These are phyloP conservation scores for Ranitomeya imitator DNA, from an alignment of 2,113 vertebrate species.

Conservation along the genomic window DNA sequence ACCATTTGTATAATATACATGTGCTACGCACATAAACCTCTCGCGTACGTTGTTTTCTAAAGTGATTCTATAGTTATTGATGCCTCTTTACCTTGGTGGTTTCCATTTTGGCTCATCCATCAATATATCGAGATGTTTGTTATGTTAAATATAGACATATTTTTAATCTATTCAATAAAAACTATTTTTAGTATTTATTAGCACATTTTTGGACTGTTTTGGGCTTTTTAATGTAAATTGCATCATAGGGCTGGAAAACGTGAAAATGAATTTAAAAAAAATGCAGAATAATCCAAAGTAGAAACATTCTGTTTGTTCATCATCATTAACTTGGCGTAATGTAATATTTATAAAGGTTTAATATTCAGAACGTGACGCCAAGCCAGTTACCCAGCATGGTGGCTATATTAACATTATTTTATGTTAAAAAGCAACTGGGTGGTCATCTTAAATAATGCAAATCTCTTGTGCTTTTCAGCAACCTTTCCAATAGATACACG, in stretches of 20 bases:
- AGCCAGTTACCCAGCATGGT: not conserved
- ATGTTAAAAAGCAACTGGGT: conserved; percentile 15
- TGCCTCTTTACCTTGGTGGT: too few relatives aligned
- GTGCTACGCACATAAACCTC: too few relatives aligned
- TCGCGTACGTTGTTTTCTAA: too few relatives aligned
- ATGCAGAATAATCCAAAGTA: not conserved
- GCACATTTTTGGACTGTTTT: not conserved
- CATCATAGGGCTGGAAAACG: not conserved
- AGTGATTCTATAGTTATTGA: too few relatives aligned
- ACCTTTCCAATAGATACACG: not conserved
- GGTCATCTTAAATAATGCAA: conserved; percentile 19
- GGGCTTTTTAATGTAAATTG: not conserved
- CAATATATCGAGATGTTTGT: too few relatives aligned
- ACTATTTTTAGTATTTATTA: too few relatives aligned
- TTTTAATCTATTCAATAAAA: too few relatives aligned
- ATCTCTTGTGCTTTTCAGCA: conserved; percentile 9
- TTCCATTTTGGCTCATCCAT: too few relatives aligned
- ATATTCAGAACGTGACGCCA: not conserved
- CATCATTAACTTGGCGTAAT: not conserved
- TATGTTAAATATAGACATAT: too few relatives aligned
- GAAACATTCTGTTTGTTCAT: not conserved
- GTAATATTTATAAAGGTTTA: not conserved
- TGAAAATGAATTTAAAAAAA: not conserved
- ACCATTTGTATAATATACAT: too few relatives aligned
- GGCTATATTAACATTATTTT: not conserved